Conservation (phyloP, 1,140 invertebrate genomes). For the Archegozetes longisetosus region DNA sequence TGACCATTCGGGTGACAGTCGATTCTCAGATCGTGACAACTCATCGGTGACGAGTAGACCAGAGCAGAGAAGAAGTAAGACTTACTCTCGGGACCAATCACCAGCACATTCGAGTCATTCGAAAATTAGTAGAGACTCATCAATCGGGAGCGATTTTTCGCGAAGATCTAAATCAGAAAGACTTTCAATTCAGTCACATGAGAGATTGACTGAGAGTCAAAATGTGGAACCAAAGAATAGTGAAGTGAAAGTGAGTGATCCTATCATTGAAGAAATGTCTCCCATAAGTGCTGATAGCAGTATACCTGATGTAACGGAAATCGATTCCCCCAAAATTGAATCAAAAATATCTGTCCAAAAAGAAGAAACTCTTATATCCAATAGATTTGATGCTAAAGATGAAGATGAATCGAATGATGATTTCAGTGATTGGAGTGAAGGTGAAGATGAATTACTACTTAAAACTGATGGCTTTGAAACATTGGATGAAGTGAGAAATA, state of each 20-base stretch:
- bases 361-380: not conserved
- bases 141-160: not conserved
- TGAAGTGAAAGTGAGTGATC: not conserved
- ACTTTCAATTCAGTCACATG: not conserved
- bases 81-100: not conserved
- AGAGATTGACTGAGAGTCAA: not conserved
- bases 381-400: not conserved
- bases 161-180: not conserved
- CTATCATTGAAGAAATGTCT: not conserved
- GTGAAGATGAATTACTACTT: not conserved
- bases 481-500: no score
- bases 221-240: not conserved
- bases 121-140: not conserved
- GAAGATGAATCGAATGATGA: not conserved
- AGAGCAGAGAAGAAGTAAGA: not conserved
- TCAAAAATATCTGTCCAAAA: not conserved
- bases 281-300: not conserved
- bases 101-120: not conserved
- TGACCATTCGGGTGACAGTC: not conserved
- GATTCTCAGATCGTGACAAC: not conserved
- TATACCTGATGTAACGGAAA: not conserved
- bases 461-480: not conserved
- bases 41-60: not conserved
- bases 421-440: not conserved
- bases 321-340: not conserved